phyloP scores from a whole-genome alignment of 2,113 vertebrate genomes.

The Polyodon spathula region DNA sequence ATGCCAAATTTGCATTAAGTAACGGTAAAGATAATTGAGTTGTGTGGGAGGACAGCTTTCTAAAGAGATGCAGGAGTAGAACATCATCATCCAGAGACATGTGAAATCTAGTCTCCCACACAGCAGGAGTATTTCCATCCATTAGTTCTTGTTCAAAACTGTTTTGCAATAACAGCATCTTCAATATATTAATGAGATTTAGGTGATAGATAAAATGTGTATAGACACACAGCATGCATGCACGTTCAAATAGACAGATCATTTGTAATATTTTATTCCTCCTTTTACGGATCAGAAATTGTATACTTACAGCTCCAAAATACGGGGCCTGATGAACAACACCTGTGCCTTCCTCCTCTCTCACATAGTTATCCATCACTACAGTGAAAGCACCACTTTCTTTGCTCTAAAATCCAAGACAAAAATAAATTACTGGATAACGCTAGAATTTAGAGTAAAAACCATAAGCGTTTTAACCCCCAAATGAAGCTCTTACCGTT shows the following conservation, averaged over 20 bases:
- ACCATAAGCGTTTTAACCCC: not conserved
- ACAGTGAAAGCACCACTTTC: slow-evolving; percentile 81
- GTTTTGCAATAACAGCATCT: not conserved
- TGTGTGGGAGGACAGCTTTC: slow-evolving; percentile 7
- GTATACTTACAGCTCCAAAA: slow-evolving; percentile 88
- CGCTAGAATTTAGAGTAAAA: fast-evolving
- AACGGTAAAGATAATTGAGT: slow-evolving; percentile 4
- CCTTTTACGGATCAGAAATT: not conserved
- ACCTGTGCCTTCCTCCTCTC: slow-evolving; percentile 89
- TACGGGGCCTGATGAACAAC: slow-evolving; percentile 94
- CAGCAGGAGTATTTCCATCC: not conserved
- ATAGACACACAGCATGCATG: too few relatives aligned
- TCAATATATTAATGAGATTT: too few relatives aligned
- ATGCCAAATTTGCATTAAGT: too few relatives aligned
- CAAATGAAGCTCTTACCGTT: slow-evolving; percentile 60
- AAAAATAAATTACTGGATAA: fast-evolving
- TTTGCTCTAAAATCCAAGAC: slow-evolving; percentile 58
- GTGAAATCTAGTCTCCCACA: not conserved
- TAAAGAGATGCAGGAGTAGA: not conserved
- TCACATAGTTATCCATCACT: slow-evolving; percentile 79
- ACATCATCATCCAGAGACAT: not conserved
- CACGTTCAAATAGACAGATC: too few relatives aligned
- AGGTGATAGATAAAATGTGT: too few relatives aligned
- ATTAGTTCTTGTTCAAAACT: not conserved
- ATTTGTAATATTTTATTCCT: not conserved